A percentile compares a stretch with the other conserved stretches of the same genome.
phyloP scores from a whole-genome alignment of 2,113 vertebrate genomes.

The Chroicocephalus ridibundus region DNA sequence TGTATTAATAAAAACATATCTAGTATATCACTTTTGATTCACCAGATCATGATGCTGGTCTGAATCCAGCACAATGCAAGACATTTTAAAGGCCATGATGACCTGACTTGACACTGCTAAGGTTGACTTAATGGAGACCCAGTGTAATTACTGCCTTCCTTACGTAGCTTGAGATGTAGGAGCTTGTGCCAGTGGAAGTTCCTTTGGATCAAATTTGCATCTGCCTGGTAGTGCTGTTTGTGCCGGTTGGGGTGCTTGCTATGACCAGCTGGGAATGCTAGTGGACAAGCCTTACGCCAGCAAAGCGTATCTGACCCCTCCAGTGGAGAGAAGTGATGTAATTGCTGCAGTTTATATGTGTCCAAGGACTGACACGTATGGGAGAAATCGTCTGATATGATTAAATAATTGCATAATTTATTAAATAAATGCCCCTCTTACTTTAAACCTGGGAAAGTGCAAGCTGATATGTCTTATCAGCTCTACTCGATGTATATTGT shows the following conservation, averaged over 20 bases:
- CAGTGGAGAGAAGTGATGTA: background rate
- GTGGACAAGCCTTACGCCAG: background rate
- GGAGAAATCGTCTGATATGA: background rate
- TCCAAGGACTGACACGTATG: background rate
- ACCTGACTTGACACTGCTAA: background rate
- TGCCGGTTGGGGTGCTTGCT: background rate
- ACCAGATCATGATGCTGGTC: background rate
- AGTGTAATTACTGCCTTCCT: slow-evolving; percentile 4
- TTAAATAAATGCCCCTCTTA: background rate
- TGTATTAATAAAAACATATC: background rate
- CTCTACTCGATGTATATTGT: background rate
- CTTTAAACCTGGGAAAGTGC: background rate
- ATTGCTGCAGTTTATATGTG: background rate
- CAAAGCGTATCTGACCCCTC: background rate
- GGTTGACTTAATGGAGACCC: background rate
- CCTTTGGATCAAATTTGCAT: background rate
- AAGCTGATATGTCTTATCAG: background rate
- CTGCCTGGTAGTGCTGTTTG: background rate
- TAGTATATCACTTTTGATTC: background rate
- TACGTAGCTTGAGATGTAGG: background rate
- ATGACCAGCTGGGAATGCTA: background rate
- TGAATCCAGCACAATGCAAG: background rate
- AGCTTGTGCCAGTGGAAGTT: background rate
- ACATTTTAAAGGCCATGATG: background rate
- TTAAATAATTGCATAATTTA: background rate